A percentile compares a stretch with the other conserved stretches of the same genome.
phyloP scores from a whole-genome alignment of 2,113 vertebrate genomes.

The Laterallus jamaicensis region DNA sequence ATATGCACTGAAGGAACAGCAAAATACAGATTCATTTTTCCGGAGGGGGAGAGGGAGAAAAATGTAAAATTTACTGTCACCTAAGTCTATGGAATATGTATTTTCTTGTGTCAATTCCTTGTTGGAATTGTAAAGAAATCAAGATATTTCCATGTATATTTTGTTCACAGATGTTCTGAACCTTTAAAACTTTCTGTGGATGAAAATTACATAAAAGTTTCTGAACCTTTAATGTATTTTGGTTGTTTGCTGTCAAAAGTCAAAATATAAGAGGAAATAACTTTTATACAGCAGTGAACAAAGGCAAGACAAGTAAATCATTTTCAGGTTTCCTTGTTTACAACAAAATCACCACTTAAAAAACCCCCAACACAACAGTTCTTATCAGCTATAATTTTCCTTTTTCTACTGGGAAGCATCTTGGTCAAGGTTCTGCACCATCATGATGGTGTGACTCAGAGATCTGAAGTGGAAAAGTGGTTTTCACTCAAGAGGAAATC shows the following conservation, averaged over 20 bases:
- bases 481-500: background rate
- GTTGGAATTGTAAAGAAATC: background rate
- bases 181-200: background rate
- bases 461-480: background rate
- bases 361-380: background rate
- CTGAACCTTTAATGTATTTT: background rate
- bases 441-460: background rate
- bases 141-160: background rate
- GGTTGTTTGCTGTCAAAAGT: background rate
- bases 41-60: background rate
- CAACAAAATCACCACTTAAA: background rate
- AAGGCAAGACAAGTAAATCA: background rate
- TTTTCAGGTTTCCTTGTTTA: background rate
- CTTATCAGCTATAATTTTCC: background rate
- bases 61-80: background rate
- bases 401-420: background rate
- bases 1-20: background rate
- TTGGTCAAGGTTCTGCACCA: background rate
- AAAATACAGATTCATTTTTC: background rate
- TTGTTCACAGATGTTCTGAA: background rate
- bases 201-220: background rate
- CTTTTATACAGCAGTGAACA: background rate
- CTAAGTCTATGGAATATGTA: background rate
- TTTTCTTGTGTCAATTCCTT: background rate
- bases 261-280: background rate